These are phyloP conservation scores for Tadarida brasiliensis DNA, from an alignment of 2,797 vertebrate species.

Conservation along the genomic window DNA sequence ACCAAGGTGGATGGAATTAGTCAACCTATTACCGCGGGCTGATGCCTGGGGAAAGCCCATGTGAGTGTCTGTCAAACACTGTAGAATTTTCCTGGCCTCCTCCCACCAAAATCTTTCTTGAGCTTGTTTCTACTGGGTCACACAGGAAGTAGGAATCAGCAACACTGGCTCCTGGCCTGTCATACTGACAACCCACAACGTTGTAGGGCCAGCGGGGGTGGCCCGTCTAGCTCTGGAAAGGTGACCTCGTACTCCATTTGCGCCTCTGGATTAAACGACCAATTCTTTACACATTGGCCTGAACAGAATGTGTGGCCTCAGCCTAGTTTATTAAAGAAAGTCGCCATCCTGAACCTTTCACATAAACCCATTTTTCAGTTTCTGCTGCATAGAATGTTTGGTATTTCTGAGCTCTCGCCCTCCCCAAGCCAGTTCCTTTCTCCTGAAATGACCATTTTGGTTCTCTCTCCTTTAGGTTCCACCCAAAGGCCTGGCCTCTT, in stretches of 20 bases:
- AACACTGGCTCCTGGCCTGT: not conserved
- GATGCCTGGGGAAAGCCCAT: slow-evolving; percentile 70
- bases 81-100: slow-evolving; percentile 59
- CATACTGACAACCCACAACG: not conserved
- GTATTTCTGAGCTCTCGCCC: not conserved
- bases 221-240: not conserved
- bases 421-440: not conserved
- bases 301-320: not conserved
- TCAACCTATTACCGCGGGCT: not conserved
- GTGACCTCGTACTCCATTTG: not conserved
- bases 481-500: not conserved
- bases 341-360: not conserved
- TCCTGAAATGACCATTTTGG: not conserved
- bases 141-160: not conserved
- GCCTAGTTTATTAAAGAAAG: not conserved
- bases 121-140: not conserved
- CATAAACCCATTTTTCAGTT: not conserved
- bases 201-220: not conserved
- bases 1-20: slow-evolving; percentile 68
- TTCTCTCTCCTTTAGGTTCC: not conserved
- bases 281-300: not conserved
- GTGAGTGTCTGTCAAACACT: not conserved
- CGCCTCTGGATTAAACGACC: not conserved
- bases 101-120: slow-evolving; percentile 52
- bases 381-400: not conserved